Base-by-base conservation (phyloP, 2,797 vertebrate species). In the Emys orbicularis region DNA sequence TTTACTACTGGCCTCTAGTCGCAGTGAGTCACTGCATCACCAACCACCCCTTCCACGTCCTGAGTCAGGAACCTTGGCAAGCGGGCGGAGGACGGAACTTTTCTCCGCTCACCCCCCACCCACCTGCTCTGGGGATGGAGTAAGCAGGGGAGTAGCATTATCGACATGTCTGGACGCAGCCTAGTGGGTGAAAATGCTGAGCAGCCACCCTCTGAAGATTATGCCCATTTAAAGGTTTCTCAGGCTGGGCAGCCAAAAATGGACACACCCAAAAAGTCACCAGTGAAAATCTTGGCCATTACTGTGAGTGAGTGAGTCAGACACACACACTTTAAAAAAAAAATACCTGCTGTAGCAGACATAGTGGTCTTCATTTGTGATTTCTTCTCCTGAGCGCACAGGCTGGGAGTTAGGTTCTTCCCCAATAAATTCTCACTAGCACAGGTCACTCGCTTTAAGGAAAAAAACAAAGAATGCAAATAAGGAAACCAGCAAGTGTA, bases 271-370 rank as follows among this genome's bases (percentile, higher is more conserved):
- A 29, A 77, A 94, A 68, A 54, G 79, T 72, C 65, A 57, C 5
- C 44, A 72, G 37, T 34, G 54, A 61, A 44, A 93, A 87, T 31
- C 77, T 31, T 12, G 79, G 27, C 53, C 56, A 47, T 29, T 2
- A 13, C 0, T 23, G 34, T 37, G 57, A 13, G 57, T 56, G 23
- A 54, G 53, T 27, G 12, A 59, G 57, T 27, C 56, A 59, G 29
- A 61, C 12, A 34, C 29, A 34, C 27, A 61, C 57, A 29, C 13
- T 18, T 41, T 23, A 4, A 37, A 37, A 72, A 41, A 68, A 12
- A 41, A 25, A 91, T 98, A 98, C 98, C 98, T 97, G 93, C 81
- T 96, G 94, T 88, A 86, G 87, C 57, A 90, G 87, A 65, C 52
- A 81, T 82, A 34, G 3, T 12, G 4, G 21, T 86, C 85, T 89